These are phyloP conservation scores for Caenorhabditis macrosperma DNA, from an alignment of 2,888 invertebrate species.

Conservation along the genomic window DNA sequence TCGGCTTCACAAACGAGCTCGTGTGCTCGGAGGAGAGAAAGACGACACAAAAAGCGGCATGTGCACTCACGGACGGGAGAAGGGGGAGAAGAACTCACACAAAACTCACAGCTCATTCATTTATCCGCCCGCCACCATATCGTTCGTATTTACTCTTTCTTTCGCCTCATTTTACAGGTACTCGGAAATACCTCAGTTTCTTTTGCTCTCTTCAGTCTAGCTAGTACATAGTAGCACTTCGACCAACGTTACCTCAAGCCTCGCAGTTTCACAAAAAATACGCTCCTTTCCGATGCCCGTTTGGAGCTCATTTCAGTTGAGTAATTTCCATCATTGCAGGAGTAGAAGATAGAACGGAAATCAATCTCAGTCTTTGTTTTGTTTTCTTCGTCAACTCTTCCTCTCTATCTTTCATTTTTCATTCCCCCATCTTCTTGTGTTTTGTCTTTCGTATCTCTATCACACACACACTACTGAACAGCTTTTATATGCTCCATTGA, in stretches of 20 bases:
- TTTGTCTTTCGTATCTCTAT: slow-evolving; percentile 13
- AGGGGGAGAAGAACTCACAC: slow-evolving; percentile 39
- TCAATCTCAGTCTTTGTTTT: slow-evolving; percentile 16
- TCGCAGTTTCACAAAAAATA: background rate
- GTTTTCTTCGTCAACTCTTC: slow-evolving; percentile 25
- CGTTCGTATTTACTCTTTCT: slow-evolving; percentile 50
- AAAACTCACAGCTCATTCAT: slow-evolving; percentile 53
- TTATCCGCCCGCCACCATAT: slow-evolving; percentile 53
- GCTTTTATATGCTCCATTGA: background rate
- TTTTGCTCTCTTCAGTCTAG: slow-evolving; percentile 35
- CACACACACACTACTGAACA: background rate
- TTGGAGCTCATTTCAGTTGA: background rate
- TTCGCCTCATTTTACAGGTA: slow-evolving; percentile 54
- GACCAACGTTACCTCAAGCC: slow-evolving; percentile 22
- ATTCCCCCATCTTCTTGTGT: slow-evolving; percentile 31
- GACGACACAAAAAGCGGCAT: slow-evolving; percentile 37
- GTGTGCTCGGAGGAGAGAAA: slow-evolving; percentile 27
- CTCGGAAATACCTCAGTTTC: slow-evolving; percentile 41
- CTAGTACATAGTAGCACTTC: slow-evolving; percentile 35
- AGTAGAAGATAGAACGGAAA: slow-evolving; percentile 5
- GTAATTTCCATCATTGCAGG: background rate
- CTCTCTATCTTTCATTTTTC: slow-evolving; percentile 24
- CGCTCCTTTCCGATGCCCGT: background rate
- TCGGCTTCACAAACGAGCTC: slow-evolving; percentile 2
- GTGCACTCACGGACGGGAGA: slow-evolving; percentile 30